Percentiles rank a stretch among this genome's conserved stretches.
These are phyloP conservation scores for Apocheima hispidaria DNA, from an alignment of 2,888 invertebrate genomes.

Conservation along the genomic window DNA sequence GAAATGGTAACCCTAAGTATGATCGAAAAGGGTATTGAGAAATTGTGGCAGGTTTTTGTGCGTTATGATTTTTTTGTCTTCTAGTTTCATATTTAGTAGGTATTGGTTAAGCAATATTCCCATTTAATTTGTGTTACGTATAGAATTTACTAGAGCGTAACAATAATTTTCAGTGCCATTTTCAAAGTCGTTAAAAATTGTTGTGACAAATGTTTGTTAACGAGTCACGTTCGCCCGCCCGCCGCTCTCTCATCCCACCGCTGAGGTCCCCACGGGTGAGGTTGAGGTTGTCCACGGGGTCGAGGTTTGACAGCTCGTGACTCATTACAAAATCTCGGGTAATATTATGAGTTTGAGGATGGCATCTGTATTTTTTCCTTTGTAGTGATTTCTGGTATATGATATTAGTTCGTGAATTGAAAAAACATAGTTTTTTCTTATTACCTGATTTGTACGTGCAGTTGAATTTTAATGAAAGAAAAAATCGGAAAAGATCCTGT, in stretches of 20 bases:
- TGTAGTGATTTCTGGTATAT: conserved; percentile 62
- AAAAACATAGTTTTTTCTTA: conserved; percentile 52
- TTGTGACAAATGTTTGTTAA: too few species aligned
- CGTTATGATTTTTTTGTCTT: conserved; percentile 66
- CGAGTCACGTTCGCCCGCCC: too few species aligned
- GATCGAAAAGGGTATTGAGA: not conserved
- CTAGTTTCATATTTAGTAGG: conserved; percentile 64
- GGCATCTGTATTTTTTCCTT: conserved; percentile 60
- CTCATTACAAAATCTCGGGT: too few species aligned
- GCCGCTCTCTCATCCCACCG: too few species aligned
- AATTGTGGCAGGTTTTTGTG: conserved; percentile 46
- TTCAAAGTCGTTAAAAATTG: conserved; percentile 58
- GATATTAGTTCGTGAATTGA: conserved; percentile 64
- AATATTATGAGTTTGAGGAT: conserved; percentile 59
- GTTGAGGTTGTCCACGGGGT: too few species aligned
- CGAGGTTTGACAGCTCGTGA: too few species aligned
- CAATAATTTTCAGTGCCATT: conserved; percentile 65
- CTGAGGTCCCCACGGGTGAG: too few species aligned
- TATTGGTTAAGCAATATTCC: conserved; percentile 81
- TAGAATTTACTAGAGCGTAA: conserved; percentile 60
- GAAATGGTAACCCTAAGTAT: not conserved
- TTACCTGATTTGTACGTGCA: conserved; percentile 44
- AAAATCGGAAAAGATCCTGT: conserved; percentile 13
- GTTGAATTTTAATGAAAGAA: conserved; percentile 17
- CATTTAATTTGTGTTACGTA: conserved; percentile 73